Conservation (phyloP, 2,888 invertebrate species). For the Azorinus chamasolen region DNA sequence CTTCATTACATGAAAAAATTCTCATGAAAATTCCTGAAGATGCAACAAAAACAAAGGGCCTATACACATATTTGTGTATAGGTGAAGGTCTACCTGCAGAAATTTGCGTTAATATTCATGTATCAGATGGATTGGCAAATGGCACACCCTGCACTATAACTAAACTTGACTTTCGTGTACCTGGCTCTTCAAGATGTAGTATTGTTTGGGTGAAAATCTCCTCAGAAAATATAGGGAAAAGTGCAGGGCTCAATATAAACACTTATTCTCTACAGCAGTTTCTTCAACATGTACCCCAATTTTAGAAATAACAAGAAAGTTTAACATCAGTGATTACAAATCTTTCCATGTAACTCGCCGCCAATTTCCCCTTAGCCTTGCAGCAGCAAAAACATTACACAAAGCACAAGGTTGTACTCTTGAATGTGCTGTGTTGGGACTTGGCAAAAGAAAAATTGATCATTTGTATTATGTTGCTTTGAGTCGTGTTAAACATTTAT, state of each 20-base stretch:
- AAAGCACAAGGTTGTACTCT: conserved; percentile 27
- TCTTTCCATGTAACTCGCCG: conserved; percentile 3
- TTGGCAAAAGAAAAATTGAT: conserved; percentile 11
- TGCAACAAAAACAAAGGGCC: conserved; percentile 27
- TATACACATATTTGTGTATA: conserved; percentile 5
- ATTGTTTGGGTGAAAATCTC: conserved; percentile 47
- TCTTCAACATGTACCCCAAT: neutral
- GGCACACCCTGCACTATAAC: conserved; percentile 49
- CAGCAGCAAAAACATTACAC: conserved; percentile 19
- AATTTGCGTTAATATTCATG: conserved; percentile 45
- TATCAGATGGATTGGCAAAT: conserved; percentile 60
- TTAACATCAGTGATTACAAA: neutral
- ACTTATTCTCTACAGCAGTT: conserved; percentile 31
- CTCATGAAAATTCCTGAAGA: conserved; percentile 42
- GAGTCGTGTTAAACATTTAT: conserved; percentile 47
- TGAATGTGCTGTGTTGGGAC: neutral
- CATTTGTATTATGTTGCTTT: conserved; percentile 31
- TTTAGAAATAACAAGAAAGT: conserved; percentile 1
- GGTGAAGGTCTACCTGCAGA: conserved; percentile 27
- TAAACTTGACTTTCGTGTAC: conserved; percentile 30
- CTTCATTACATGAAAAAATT: conserved; percentile 19
- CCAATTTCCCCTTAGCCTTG: conserved; percentile 7
- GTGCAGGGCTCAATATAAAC: conserved; percentile 32
- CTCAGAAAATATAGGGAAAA: too few relatives aligned
- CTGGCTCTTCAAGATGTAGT: conserved; percentile 18